phyloP scores from a whole-genome alignment of 2,113 vertebrate species.

The Oncorhynchus clarkii region DNA sequence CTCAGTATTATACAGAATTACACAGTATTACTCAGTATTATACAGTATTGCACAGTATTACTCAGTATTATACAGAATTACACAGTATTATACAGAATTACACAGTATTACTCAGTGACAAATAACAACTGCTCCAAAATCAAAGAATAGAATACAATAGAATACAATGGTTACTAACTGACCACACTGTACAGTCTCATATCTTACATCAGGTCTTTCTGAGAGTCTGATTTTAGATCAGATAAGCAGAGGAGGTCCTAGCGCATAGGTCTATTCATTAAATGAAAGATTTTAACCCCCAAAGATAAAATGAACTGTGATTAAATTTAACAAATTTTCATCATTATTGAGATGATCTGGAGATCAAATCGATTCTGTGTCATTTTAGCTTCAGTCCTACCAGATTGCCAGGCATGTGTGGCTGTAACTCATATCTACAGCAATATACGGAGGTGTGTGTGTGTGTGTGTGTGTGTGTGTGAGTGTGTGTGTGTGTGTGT shows the following conservation, averaged over 20 bases:
- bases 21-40: no score
- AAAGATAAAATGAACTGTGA: constrained; percentile 70
- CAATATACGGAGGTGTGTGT: not conserved
- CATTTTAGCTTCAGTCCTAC: constrained; percentile 72
- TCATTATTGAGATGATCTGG: constrained; percentile 74
- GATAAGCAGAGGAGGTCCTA: constrained; percentile 30
- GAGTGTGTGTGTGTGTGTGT: no score
- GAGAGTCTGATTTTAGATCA: no score
- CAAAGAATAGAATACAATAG: not conserved
- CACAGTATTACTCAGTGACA: not conserved
- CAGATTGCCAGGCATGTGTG: constrained; percentile 65
- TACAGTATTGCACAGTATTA: no score
- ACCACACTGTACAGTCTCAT: no score
- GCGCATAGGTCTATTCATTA: constrained; percentile 75
- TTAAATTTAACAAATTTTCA: constrained; percentile 74
- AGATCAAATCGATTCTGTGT: constrained; percentile 70
- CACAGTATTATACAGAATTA: no score
- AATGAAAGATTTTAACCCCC: constrained; percentile 74
- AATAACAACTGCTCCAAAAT: not conserved
- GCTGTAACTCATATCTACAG: constrained; percentile 7
- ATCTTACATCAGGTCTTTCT: no score
- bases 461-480: no score
- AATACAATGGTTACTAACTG: not conserved
- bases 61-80: no score
- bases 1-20: no score